A percentile compares a stretch with the other conserved stretches of the same genome.
Evolutionary conservation across 2,888 invertebrate genomes (phyloP).

Genomic region (Ophioninae sp.): DNA sequence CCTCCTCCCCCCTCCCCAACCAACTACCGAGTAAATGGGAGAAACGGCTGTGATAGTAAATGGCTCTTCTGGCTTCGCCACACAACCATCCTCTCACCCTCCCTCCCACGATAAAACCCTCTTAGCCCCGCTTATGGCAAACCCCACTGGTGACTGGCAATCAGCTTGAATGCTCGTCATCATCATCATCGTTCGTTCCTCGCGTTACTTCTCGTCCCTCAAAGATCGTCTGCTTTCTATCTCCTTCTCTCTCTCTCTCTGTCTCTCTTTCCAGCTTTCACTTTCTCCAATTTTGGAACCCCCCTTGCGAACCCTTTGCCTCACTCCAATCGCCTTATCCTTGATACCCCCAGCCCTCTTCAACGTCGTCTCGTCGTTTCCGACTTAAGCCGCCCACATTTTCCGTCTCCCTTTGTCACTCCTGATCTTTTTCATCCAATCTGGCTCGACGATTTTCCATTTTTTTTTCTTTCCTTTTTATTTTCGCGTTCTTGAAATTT

Average conservation of each 20-base stretch:
- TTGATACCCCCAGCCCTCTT: constrained; percentile 48
- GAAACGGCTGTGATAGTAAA: constrained; percentile 66
- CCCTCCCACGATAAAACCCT: constrained; percentile 50
- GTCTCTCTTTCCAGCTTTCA: background rate
- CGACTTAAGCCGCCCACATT: constrained; percentile 45
- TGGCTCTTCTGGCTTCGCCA: constrained; percentile 57
- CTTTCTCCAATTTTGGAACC: background rate
- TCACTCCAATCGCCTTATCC: constrained; percentile 54
- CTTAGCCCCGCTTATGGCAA: constrained; percentile 50
- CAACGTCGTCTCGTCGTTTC: constrained; percentile 42
- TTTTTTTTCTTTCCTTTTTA: constrained; percentile 15
- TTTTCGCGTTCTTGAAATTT: background rate
- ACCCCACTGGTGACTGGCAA: constrained; percentile 64
- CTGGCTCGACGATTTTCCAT: constrained; percentile 2
- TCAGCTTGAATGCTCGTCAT: constrained; percentile 71
- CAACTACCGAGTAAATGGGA: constrained; percentile 55
- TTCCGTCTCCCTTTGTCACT: constrained; percentile 42
- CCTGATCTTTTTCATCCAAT: constrained; percentile 45
- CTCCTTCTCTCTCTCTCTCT: background rate
- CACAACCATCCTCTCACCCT: constrained; percentile 28
- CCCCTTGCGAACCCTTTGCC: constrained; percentile 10
- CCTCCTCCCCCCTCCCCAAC: background rate
- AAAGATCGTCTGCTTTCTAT: background rate
- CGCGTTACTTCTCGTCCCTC: background rate
- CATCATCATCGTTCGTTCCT: constrained; percentile 66